Conservation (phyloP, 2,113 vertebrate species). For the Seriola rivoliana region DNA sequence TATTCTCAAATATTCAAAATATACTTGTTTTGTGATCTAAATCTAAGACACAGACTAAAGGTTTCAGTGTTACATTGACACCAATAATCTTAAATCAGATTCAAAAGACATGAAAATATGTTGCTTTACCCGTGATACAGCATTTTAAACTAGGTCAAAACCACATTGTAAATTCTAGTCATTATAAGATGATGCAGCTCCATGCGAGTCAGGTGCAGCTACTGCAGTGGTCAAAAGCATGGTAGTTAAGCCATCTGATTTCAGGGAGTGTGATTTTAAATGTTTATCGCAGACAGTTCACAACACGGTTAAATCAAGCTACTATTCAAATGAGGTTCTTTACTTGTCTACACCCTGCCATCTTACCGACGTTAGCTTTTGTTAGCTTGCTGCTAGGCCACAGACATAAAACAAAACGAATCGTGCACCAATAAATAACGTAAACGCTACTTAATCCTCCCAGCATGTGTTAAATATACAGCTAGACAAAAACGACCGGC, state of each 20-base stretch:
- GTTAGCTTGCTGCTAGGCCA: slow-evolving; percentile 69
- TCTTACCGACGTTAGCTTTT: slow-evolving; percentile 40
- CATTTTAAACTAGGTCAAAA: neutral
- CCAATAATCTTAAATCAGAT: neutral
- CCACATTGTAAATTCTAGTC: neutral
- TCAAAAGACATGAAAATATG: neutral
- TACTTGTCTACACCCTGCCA: slow-evolving; percentile 2
- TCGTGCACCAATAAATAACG: slow-evolving; percentile 41
- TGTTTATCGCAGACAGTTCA: neutral
- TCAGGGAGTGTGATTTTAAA: neutral
- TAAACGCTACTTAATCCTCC: slow-evolving; percentile 41
- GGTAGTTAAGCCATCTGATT: slow-evolving; percentile 20
- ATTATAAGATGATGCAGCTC: neutral
- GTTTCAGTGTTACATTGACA: neutral
- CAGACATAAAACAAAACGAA: slow-evolving; percentile 59
- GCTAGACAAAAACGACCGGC: neutral
- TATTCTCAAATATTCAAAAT: neutral
- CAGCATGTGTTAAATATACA: neutral
- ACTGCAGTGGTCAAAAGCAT: neutral
- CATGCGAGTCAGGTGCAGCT: neutral
- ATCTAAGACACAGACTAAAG: neutral
- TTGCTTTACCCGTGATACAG: neutral
- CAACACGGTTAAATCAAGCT: neutral
- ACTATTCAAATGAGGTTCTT: slow-evolving; percentile 38
- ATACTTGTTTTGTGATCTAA: neutral